Percentiles rank a stretch among this genome's conserved stretches.
Evolutionary conservation across 2,888 invertebrate species (phyloP).

Genomic region (Pelosia muscerda): DNA sequence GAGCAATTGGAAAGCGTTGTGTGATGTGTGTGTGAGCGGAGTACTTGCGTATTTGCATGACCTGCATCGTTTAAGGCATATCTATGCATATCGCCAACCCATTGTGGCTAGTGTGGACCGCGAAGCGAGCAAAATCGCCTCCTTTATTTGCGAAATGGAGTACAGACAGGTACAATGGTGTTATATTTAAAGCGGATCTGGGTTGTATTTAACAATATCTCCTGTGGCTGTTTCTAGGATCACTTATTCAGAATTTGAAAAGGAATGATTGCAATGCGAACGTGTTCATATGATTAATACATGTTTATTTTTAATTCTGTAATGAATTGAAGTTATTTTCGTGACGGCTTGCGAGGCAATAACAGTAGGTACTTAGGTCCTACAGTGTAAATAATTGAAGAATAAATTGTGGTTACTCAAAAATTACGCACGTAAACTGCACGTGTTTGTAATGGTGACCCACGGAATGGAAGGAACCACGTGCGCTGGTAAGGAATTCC

Average conservation of each 20-base stretch:
- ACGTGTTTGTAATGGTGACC: too few relatives aligned
- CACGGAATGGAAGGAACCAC: too few relatives aligned
- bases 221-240: conserved; percentile 16
- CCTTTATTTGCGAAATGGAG: conserved; percentile 75
- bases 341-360: too few relatives aligned
- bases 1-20: conserved; percentile 70
- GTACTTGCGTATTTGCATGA: conserved; percentile 70
- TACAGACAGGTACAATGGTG: conserved; percentile 63
- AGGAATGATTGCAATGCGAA: conserved; percentile 11
- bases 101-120: conserved; percentile 79
- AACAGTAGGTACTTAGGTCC: too few relatives aligned
- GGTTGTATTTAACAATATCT: conserved; percentile 45
- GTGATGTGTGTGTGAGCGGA: conserved; percentile 65
- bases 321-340: not conserved
- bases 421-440: too few relatives aligned
- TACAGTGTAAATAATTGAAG: too few relatives aligned
- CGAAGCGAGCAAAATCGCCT: conserved; percentile 81
- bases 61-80: conserved; percentile 74
- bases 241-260: not conserved
- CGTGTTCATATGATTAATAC: conserved; percentile 2
- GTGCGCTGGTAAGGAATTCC: too few relatives aligned
- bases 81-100: conserved; percentile 81
- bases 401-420: too few relatives aligned
- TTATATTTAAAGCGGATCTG: conserved; percentile 43
- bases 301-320: not conserved